phyloP scores from a whole-genome alignment of 1,140 invertebrate genomes.

The Drosophila novamexicana region DNA sequence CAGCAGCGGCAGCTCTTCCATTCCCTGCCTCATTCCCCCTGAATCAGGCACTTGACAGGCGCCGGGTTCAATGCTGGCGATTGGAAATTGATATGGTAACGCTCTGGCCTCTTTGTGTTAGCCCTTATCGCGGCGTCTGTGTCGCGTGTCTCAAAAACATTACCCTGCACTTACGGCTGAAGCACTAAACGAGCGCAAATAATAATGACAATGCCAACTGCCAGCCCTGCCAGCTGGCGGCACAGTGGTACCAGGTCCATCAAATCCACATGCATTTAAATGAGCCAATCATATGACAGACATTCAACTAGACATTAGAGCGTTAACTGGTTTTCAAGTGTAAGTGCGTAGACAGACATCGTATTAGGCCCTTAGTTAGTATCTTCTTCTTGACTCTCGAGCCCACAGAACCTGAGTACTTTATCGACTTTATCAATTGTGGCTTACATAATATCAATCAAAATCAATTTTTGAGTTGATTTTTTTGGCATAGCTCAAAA shows the following conservation, averaged over 20 bases:
- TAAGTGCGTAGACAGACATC: no score
- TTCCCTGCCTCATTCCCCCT: background rate
- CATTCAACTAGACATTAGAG: no score
- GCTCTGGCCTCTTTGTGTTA: constrained; percentile 13
- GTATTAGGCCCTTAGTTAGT: no score
- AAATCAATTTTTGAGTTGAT: no score
- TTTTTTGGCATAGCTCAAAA: no score
- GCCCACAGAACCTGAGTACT: no score
- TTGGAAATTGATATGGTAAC: constrained; percentile 78
- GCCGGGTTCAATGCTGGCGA: constrained; percentile 46
- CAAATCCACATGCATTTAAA: background rate
- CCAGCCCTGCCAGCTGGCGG: constrained; percentile 6
- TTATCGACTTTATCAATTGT: no score
- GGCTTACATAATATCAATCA: no score
- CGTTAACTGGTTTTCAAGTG: background rate
- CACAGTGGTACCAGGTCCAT: constrained; percentile 40
- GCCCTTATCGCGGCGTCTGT: constrained; percentile 27
- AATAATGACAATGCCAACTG: constrained; percentile 71
- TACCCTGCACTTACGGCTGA: constrained; percentile 69
- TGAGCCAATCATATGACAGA: background rate
- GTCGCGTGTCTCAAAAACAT: constrained; percentile 70
- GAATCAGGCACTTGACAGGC: constrained; percentile 60
- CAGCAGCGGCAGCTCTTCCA: constrained; percentile 19
- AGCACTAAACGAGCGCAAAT: constrained; percentile 75
- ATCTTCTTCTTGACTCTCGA: no score